Evolutionary conservation across 2,797 vertebrate genomes (phyloP).

Genomic region (Bradypus variegatus): DNA sequence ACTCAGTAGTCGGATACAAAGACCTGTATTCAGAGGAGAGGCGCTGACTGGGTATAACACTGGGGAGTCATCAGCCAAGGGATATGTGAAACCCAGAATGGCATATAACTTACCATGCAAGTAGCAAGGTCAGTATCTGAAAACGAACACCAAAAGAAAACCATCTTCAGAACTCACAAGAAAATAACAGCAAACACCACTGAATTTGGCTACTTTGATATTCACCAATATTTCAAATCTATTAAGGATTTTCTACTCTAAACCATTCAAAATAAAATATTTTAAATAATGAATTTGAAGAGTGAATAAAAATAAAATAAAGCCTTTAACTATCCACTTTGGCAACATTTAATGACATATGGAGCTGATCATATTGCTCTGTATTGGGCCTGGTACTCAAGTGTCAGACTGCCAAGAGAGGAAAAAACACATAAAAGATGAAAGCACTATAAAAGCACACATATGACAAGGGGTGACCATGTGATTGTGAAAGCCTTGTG

Average conservation of each 20-base stretch:
- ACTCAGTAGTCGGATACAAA: not conserved
- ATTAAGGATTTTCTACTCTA: conserved; percentile 23
- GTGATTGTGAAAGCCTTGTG: too few species aligned
- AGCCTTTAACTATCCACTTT: not conserved
- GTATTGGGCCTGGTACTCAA: not conserved
- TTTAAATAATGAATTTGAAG: conserved; percentile 8
- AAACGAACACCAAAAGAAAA: not conserved
- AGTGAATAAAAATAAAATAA: not conserved
- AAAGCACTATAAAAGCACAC: not conserved
- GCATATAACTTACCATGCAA: not conserved
- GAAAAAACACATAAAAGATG: not conserved
- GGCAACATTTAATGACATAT: not conserved
- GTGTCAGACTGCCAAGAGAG: not conserved
- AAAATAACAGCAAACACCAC: not conserved
- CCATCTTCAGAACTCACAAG: not conserved
- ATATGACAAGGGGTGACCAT: too few species aligned
- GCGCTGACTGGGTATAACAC: not conserved
- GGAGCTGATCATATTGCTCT: not conserved
- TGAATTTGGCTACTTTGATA: not conserved
- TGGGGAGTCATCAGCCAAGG: not conserved
- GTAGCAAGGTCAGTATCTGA: not conserved
- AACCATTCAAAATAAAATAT: not conserved
- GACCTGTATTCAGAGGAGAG: not conserved
- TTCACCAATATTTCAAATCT: not conserved
- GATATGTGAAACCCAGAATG: not conserved